phyloP scores from a whole-genome alignment of 2,888 invertebrate species.

The Orthosia cruda region DNA sequence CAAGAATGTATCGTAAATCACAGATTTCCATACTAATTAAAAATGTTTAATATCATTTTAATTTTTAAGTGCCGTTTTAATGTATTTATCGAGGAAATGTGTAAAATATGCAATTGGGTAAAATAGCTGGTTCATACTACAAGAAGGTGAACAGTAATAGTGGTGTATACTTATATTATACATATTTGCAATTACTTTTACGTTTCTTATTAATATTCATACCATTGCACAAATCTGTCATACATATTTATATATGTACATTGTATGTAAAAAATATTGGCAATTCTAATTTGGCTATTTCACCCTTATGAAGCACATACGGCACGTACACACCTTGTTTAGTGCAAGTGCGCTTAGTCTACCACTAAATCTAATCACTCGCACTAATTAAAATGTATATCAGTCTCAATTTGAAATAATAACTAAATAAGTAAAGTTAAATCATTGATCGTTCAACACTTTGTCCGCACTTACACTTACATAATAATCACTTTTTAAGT shows the following conservation, averaged over 20 bases:
- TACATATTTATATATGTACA: background rate
- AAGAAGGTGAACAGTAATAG: background rate
- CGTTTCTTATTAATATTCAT: background rate
- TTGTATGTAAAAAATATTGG: slow-evolving; percentile 39
- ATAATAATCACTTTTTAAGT: slow-evolving; percentile 31
- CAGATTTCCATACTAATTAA: slow-evolving; percentile 70
- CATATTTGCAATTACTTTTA: slow-evolving; percentile 1
- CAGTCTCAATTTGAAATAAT: slow-evolving; percentile 33
- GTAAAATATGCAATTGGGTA: slow-evolving; percentile 6
- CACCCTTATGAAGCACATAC: slow-evolving; percentile 16
- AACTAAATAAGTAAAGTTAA: slow-evolving; percentile 7
- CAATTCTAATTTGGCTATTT: slow-evolving; percentile 55
- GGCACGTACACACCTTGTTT: slow-evolving; percentile 19
- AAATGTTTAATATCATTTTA: slow-evolving; percentile 37
- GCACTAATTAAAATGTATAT: slow-evolving; percentile 48
- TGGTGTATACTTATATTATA: background rate
- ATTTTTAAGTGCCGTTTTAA: slow-evolving; percentile 22
- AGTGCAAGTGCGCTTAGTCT: slow-evolving; percentile 39
- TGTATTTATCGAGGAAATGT: slow-evolving; percentile 6
- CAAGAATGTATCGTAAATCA: slow-evolving; percentile 73
- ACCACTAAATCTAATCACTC: slow-evolving; percentile 14
- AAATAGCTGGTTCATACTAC: slow-evolving; percentile 20
- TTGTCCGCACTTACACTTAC: slow-evolving; percentile 35
- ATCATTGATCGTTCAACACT: slow-evolving; percentile 52
- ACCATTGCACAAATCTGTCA: background rate